phyloP scores from a whole-genome alignment of 2,113 vertebrate species.

The Anguilla japonica region DNA sequence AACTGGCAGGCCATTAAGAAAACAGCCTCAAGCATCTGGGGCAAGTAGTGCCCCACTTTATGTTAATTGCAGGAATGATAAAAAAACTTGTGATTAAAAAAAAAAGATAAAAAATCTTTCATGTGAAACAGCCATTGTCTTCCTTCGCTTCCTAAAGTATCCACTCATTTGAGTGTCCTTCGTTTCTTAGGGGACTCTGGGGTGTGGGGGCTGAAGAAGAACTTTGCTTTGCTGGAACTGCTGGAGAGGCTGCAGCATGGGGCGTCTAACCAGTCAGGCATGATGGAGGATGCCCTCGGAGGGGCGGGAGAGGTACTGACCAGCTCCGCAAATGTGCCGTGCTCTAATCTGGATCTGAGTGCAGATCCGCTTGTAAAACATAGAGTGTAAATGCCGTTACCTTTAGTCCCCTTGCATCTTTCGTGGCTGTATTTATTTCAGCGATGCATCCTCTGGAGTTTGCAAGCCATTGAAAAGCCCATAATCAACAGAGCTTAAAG shows the following conservation, averaged over 20 bases:
- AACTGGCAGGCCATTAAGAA: not conserved
- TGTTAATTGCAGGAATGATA: not conserved
- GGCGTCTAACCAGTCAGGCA: conserved; percentile 81
- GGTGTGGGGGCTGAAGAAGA: conserved; percentile 98
- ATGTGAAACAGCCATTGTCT: not conserved
- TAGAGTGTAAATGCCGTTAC: too few relatives aligned
- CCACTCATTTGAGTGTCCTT: conserved; percentile 2
- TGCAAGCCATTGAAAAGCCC: not conserved
- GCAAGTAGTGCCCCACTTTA: not conserved
- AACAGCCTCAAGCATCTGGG: not conserved
- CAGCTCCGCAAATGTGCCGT: not conserved
- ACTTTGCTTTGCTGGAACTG: conserved; percentile 95
- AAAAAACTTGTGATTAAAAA: not conserved
- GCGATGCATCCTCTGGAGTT: not conserved
- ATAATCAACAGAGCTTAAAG: not conserved
- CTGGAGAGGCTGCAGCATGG: conserved; percentile 95
- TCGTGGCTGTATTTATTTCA: not conserved
- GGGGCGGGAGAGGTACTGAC: conserved; percentile 87
- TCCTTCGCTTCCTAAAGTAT: not conserved
- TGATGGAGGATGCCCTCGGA: conserved; percentile 81
- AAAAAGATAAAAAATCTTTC: not conserved
- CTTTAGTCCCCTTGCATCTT: too few relatives aligned
- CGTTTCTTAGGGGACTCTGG: conserved; percentile 85
- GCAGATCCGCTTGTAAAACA: not conserved
- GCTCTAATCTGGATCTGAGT: not conserved